Base-by-base conservation (phyloP, 2,888 invertebrate genomes). In the Ennomos fuscantarius region DNA sequence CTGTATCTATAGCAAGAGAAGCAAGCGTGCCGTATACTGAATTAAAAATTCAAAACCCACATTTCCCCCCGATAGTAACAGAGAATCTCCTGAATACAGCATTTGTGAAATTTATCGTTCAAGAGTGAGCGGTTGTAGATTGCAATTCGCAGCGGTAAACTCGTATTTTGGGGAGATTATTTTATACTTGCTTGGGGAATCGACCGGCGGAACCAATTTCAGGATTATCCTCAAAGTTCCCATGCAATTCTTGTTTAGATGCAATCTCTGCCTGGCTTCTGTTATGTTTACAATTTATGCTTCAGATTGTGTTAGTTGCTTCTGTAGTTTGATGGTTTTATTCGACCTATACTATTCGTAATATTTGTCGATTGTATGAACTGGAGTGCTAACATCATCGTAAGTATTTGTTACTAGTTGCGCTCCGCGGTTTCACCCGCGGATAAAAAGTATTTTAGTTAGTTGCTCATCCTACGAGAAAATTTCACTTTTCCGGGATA, bases 31-130 rank as follows among this genome's bases (percentile, higher is more conserved):
- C 73, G 74, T 79, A 74, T 72, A 71, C 74, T 36, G 63, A 65
- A 78, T 81, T 77, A 81, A 82, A 81, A 73, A 79, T 82, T 78
- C 77, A 81, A 72, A 73, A 63, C 64, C 64, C 63, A 67, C 64
- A 55, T 55, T 58, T 34, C 40, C 66, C 46, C 54, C 53, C 65
- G 36, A 58, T 60, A 54, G 59, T 54, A 52, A 62, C 55, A 53
- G 45, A 37, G 50, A 64, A 70, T 69, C 69, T 69, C 65, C 60
- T 72, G 70, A 73, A 74, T 69, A 70, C 51, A 55, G 43, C 68
- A 69, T 73, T 74, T 72, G 65, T 69, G 58, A 69, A 74, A 79
- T 79, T 74, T 79, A 79, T 77, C 53, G 69, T 61, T 60, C 65
- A 45, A 61, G 59, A 68, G 66, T 61, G 69, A 68, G 58, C 67